Base-by-base conservation (phyloP, 1,140 invertebrate species). In the Apis mellifera region DNA sequence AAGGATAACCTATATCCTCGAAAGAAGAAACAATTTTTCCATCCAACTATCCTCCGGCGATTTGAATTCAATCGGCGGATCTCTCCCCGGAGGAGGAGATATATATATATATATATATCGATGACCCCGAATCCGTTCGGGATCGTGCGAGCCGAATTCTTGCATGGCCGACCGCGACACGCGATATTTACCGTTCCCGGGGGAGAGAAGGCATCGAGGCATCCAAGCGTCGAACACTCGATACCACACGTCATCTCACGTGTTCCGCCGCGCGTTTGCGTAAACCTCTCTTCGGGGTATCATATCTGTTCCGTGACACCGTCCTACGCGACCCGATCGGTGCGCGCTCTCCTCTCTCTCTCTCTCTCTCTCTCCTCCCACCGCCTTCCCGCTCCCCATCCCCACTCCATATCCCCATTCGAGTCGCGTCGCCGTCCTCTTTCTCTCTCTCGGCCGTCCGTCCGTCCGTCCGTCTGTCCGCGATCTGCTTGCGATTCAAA, bases 401-500 rank as follows among this genome's bases (percentile, higher is more conserved):
- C 83, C 83, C 86, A 76, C 82, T 84, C 87, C 89, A 62, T 91
- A 32, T 32, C 32, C 89, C 87, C 86, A 89, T 83, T 71, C 86
- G 89, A 90, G 89, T 84, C 90, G 89, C 92, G 91, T 94, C 93
- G 54, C 57, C 52, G 69, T 78, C 75, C 66, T 76, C 72, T 74
- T 72, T 32, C 72, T 82, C 85, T 65, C 69, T 68, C 65, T 68
- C 65, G 9, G 5, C 32, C 65, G 80, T 42, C 32, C 85, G 85
- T 78, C 85, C 90, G 88, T 42, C 32, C 85, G 85, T 78, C 32
- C 65, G 80, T 42, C 32, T 84, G 85, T 78, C 85, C 90, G 88
- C 92, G 91, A 94, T 94, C 93, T 94, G 92, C 94, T 94, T 94
- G 94, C 93, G 93, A 94, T 94, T 94, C 93, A 94, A 94, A 94